Evolutionary conservation across 2,888 invertebrate species (phyloP), one percentile per base, ranked within the genome.

Genomic region (Melinaea marsaeus): DNA sequence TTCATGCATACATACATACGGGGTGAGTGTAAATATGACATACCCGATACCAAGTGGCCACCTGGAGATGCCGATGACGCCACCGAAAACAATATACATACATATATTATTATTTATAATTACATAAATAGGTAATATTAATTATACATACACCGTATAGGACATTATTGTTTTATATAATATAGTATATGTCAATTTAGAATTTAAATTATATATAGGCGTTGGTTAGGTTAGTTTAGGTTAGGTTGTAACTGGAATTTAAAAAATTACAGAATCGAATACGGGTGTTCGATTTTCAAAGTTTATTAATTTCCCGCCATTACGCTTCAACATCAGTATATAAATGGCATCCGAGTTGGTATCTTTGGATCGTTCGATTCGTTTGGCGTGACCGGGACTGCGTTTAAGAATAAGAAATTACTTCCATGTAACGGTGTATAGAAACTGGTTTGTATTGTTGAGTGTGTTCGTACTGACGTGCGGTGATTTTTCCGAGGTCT

Each of bases 41-140:
- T 96, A 96, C 96, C 96, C 95, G 94, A 94, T 94, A 96, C 96
- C 96, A 96, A 92, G 95, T 94, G 91, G 96, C 95, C 94, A 96
- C 96, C 96, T 96, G 93, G 81, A 85, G 80, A 85, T 81, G 81
- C 77, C 80, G 79, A 80, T 80, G 79, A 79, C 89, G 81, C 86
- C 89, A 90, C 90, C 89, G 90, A 89, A 90, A 90, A 90, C 89
- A 89, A 88, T 85, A 86, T 85, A 86, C 83, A 84, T 83, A 83
- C 74, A 80, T 82, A 78, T 72, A 74, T 75, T 75, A 75, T 70
- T 72, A 69, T 70, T 70, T 61, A 69, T 65, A 62, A 59, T 67
- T 66, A 68, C 62, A 58, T 69, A 69, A 56, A 65, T 66, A 64
- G 3, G 22, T 11, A 13, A 58, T 55, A 55, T 37, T n/a, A 55